Base-by-base conservation (phyloP, 2,888 invertebrate genomes). In the Scaptomyza cyrtandrae region DNA sequence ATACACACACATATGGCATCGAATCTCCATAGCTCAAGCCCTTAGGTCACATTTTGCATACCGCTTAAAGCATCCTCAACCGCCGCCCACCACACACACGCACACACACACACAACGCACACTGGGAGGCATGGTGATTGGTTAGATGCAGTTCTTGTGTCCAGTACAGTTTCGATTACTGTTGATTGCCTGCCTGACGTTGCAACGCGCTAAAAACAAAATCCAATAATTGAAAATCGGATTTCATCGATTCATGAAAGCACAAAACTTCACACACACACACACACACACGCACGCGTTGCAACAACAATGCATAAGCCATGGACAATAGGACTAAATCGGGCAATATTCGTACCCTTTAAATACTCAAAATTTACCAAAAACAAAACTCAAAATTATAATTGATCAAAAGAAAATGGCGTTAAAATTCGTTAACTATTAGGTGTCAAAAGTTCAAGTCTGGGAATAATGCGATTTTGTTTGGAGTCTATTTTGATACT, bases 211-310 rank as follows among this genome's bases (percentile, higher is more conserved):
- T 68, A 65, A 80, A 79, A 84, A 86, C 82, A 77, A 88, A 89
- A 86, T 89, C 78, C 86, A 88, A 88, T 90, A 90, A 89, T 87
- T 89, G 88, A 89, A 90, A 88, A 79, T 62, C 45, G 13, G 52
- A 60, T 54, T 67, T 64, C 33, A 60, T 24, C 46, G 63, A 16
- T 63, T 64, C 70, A 46, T 55, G 58, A 46, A 46, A 49, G 59
- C 57, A 56, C 62, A 55, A 54, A 71, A 43, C 53, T 43, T 31
- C 16, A 45, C 57, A 56, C 37, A 35, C 16, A 33, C 45, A 49
- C 37, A 53, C 48, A 13, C 35, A 13, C 35, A 14, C 45, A 53
- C 37, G 49, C 48, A 11, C 37, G 53, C 14, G 37, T 24, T 31
- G 27, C 33, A 72, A 72, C 60, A 75, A 66, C 41, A 57, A 57